Evolutionary conservation across 2,797 vertebrate genomes (phyloP), one percentile per base, ranked within the genome.

Genomic region (Steatocranus sp.): DNA sequence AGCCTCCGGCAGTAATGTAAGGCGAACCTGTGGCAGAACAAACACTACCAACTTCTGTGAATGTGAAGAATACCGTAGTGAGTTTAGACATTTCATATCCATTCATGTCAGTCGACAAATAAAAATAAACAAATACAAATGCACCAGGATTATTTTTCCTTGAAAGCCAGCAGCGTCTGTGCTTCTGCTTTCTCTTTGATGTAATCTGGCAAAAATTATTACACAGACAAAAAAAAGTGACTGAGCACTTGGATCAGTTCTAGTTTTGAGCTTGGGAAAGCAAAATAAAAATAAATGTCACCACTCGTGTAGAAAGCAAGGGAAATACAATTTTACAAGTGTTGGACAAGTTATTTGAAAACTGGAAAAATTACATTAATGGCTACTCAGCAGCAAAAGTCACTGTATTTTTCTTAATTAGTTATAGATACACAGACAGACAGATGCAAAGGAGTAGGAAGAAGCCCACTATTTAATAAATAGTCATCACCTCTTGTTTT

Each of bases 1-100:
- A 86, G 90, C 85, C 85, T 61, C 66, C 86, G 86, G 90, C 83
- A 50, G 46, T 83, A 82, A 91, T 87, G 86, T 86, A 78, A 70
- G 74, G 79, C 18, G 20, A 85, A 86, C 78, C 83, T 54, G 76
- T 78, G 78, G 79, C 70, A 86, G 83, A 88, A 89, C 82, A 91
- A 89, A 88, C 80, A 75, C 25, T 74, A 61, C 82, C 34, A 53
- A 77, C 82, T 88, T 82, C 58, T 81, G 74, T 83, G 73, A 76
- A 81, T 83, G 78, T 75, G 82, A 75, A 63, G 63, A 81, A 86
- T 23, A 81, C 84, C 85, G 76, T 9, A 4, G 75, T 81, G 90
- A 75, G 46, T 85, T 91, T 48, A 78, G 34, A 81, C 83, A 83
- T 87, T 83, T 87, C 68, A 54, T 75, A 78, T 73, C 63, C 79